Conservation (phyloP, 2,888 invertebrate species). For the Cremastinae sp. region DNA sequence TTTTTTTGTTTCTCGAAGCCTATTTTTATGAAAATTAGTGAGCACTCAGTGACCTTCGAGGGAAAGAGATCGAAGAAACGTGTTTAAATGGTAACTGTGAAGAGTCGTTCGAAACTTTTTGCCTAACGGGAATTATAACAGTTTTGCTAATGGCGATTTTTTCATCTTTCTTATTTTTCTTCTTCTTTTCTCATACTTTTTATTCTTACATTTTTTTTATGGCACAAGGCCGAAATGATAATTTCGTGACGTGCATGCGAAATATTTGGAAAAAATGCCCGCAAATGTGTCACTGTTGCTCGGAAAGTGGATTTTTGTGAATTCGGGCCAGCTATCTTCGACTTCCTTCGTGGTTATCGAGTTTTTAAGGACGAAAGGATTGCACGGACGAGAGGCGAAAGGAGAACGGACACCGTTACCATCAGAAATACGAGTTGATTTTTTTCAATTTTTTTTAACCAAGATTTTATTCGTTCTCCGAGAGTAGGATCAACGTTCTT, state of each 20-base stretch:
- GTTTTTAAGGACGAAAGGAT: constrained; percentile 32
- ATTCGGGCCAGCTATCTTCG: background rate
- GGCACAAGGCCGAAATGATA: constrained; percentile 32
- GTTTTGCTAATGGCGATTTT: constrained; percentile 25
- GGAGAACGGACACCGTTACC: constrained; percentile 54
- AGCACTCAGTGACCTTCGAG: background rate
- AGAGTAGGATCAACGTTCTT: constrained; percentile 33
- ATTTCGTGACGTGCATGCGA: background rate
- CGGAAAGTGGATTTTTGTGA: constrained; percentile 15
- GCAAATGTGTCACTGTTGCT: background rate
- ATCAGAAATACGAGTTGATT: constrained; percentile 33
- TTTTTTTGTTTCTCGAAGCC: background rate
- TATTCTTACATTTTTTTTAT: constrained; percentile 14
- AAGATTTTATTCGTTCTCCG: background rate
- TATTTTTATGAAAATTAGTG: background rate
- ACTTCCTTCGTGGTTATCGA: background rate
- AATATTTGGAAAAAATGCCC: constrained; percentile 10
- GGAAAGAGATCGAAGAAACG: background rate
- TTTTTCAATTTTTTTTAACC: constrained; percentile 1
- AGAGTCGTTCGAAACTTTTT: background rate
- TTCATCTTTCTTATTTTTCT: background rate
- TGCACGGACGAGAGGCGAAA: constrained; percentile 32
- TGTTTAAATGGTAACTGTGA: background rate
- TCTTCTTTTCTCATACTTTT: background rate
- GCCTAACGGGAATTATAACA: constrained; percentile 35